A percentile compares a stretch with the other conserved stretches of the same genome.
phyloP scores from a whole-genome alignment of 2,113 vertebrate genomes.

The Anas platyrhynchos region DNA sequence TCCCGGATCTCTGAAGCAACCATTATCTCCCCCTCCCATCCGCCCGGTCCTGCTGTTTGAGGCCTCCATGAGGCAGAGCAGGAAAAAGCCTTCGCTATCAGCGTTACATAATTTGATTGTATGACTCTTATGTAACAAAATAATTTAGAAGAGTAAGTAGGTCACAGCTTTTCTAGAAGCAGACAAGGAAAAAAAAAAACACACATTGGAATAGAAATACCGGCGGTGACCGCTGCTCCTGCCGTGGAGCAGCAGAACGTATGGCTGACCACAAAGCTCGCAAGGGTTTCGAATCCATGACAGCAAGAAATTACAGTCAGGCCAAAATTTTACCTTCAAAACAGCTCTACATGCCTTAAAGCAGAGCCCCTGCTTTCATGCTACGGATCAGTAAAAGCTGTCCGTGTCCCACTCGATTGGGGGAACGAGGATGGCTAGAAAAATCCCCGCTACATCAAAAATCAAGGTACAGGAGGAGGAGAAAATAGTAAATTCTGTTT shows the following conservation, averaged over 20 bases:
- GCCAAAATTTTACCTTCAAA: not conserved
- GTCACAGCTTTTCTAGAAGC: conserved; percentile 62
- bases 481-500: not conserved
- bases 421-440: not conserved
- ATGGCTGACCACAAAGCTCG: not conserved
- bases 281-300: rapidly evolving
- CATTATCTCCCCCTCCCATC: not conserved
- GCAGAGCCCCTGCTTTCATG: not conserved
- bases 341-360: not conserved
- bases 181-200: not conserved
- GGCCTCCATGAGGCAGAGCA: conserved; percentile 25
- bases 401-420: not conserved
- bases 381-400: not conserved
- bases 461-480: not conserved
- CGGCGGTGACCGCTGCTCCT: conserved; percentile 14
- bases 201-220: not conserved
- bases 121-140: conserved; percentile 68
- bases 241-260: not conserved
- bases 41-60: not conserved
- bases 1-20: conserved; percentile 32
- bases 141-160: conserved; percentile 69
- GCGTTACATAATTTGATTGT: conserved; percentile 64
- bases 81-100: conserved; percentile 42
- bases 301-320: rapidly evolving
- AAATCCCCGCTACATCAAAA: not conserved